Evolutionary conservation across 2,888 invertebrate genomes (phyloP).

Genomic region (Mythimna albipuncta): DNA sequence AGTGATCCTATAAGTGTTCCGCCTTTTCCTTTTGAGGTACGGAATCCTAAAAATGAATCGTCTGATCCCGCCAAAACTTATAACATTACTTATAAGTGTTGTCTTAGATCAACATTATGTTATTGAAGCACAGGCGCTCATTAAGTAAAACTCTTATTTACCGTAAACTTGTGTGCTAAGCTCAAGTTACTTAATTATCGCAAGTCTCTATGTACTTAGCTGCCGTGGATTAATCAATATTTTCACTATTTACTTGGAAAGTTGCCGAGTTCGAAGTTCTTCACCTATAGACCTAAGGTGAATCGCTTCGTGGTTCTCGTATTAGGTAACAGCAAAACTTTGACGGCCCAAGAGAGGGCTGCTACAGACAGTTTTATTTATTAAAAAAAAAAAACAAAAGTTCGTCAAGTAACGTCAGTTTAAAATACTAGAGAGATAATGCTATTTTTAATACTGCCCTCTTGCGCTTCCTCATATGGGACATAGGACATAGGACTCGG

Average conservation of each 20-base stretch:
- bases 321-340: slow-evolving; percentile 33
- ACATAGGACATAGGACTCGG: no score
- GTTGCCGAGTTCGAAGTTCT: slow-evolving; percentile 21
- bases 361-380: background rate
- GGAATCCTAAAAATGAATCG: no score
- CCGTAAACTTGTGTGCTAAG: background rate
- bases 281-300: slow-evolving; percentile 22
- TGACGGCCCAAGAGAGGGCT: slow-evolving; percentile 3
- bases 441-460: background rate
- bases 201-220: slow-evolving; percentile 13
- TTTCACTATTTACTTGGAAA: slow-evolving; percentile 42
- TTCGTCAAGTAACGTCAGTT: background rate
- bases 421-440: background rate
- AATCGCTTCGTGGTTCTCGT: slow-evolving; percentile 35
- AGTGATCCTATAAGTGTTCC: no score
- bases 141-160: slow-evolving; percentile 15
- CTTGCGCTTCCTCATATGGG: no score
- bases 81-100: no score
- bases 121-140: slow-evolving; percentile 1
- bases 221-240: slow-evolving; percentile 38
- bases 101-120: slow-evolving; percentile 3
- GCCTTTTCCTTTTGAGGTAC: no score
- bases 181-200: slow-evolving; percentile 37
- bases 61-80: background rate
- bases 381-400: background rate